Evolutionary conservation across 2,888 invertebrate species (phyloP), one percentile per base, ranked within the genome.

Genomic region (Dimorphilus gyrociliatus): DNA sequence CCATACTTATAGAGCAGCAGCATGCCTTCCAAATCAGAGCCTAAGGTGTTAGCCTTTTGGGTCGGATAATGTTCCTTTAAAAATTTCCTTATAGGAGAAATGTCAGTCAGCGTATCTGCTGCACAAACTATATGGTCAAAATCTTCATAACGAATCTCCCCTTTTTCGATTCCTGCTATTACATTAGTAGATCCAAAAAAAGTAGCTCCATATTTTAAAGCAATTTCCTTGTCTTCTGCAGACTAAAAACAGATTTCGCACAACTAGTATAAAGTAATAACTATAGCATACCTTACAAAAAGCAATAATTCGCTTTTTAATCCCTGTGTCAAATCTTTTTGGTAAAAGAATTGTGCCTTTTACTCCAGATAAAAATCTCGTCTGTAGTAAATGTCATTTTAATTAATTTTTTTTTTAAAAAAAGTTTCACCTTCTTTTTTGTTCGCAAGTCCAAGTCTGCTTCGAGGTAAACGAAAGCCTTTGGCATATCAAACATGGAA

Each of bases 341-440:
- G 58, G 58, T 15, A 48, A 38, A 15, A 40, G 27, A 8, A 55
- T 23, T 10, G 47, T 43, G 4, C 41, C 44, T 12, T 40, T 39
- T 3, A 53, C 30, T 17, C 35, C 37, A 12, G 29, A 32, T 34
- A 54, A 34, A 32, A 52, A 53, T 34, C 52, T 58, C 10, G 54
- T 52, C 57, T 57, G 50, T 17, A 50, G 21, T 10, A n/a, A 21
- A 21, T 10, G 21, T 10, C 21, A 21, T 21, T 8, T 10, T 8
- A 21, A 21, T 21, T 21, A 10, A 21, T n/a, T 7, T 25, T 25
- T 14, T 25, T 14, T n/a, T 12, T 18, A 12, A 26, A 16, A 19
- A 4, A 3, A 12, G 19, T 5, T 18, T 16, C 33, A 55, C 56
- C 53, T 54, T 48, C 38, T 57, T 57, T 19, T 42, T 47, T 3